These are phyloP conservation scores for Carassius gibelio DNA, from an alignment of 2,113 vertebrate genomes.

Conservation along the genomic window DNA sequence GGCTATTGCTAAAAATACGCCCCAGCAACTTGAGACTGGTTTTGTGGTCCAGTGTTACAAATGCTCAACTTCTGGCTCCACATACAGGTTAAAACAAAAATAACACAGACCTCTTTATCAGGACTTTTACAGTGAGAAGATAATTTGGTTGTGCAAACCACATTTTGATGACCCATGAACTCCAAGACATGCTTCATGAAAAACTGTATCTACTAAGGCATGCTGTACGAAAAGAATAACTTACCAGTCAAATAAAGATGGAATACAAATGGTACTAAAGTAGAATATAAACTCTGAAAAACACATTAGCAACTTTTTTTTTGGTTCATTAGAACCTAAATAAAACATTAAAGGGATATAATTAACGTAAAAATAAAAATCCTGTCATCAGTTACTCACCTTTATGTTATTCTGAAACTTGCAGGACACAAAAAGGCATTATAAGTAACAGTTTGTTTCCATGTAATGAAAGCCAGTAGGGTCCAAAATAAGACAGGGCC, in stretches of 20 bases:
- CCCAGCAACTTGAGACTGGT: too few relatives aligned
- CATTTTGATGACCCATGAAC: neutral
- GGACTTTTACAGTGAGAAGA: slow-evolving; percentile 1
- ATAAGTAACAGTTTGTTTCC: neutral
- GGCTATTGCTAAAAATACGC: too few relatives aligned
- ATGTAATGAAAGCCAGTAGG: too few relatives aligned
- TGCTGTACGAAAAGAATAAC: neutral
- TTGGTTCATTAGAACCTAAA: neutral
- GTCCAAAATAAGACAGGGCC: too few relatives aligned
- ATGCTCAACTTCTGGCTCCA: neutral
- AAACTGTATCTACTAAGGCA: neutral
- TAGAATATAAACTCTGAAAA: neutral
- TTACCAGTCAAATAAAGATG: neutral
- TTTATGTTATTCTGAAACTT: neutral
- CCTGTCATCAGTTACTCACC: neutral
- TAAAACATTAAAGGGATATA: neutral
- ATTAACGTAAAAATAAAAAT: neutral
- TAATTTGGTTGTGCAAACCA: neutral
- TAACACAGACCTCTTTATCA: neutral
- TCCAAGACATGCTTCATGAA: neutral
- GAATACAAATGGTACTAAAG: neutral
- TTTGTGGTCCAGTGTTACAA: too few relatives aligned
- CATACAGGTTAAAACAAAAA: neutral
- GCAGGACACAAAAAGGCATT: neutral
- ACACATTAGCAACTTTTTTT: neutral